Evolutionary conservation across 2,113 vertebrate species (phyloP), one percentile per base, ranked within the genome.

Genomic region (Acrocephalus arundinaceus): DNA sequence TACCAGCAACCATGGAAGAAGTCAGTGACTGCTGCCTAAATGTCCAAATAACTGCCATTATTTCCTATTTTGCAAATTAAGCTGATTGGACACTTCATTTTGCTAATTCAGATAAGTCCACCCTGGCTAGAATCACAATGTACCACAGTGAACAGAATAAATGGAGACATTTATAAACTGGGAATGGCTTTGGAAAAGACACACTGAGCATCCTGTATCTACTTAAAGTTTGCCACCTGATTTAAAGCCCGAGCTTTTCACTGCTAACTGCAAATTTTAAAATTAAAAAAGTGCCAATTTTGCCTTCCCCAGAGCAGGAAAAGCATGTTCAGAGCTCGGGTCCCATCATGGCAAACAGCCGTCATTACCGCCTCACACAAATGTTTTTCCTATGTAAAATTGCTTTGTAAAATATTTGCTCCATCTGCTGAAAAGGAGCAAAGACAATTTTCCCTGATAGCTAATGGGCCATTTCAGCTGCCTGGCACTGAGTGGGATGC

Each of bases 341-440:
- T 93, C 95, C 45, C 97, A 85, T 97, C 94, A 97, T 96, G 98
- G 95, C 96, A 97, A 98, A 94, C 97, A 97, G 96, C 96, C 97
- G 59, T 71, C 97, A 96, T 98, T 98, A 98, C 96, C 91, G 85
- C 97, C 97, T 90, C 97, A 84, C 97, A 81, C 97, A 98, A 98
- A 98, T 98, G 98, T 92, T 98, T 97, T 98, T 96, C 84, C 91
- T 97, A 98, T 98, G 98, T 98, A 98, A 98, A 98, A 98, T 97
- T 96, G 98, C 98, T 98, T 97, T 97, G 98, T 98, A 98, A 98
- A 98, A 98, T 98, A 98, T 99, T 98, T 98, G 98, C 98, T 99
- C 99, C 99, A 99, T 99, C 99, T 99, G 99, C 99, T 98, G 98
- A 99, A 99, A 98, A 98, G 98, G 98, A 98, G 99, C 98, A 97